Conservation (phyloP, 1,140 invertebrate genomes). For the Dreissena rostriformis region DNA sequence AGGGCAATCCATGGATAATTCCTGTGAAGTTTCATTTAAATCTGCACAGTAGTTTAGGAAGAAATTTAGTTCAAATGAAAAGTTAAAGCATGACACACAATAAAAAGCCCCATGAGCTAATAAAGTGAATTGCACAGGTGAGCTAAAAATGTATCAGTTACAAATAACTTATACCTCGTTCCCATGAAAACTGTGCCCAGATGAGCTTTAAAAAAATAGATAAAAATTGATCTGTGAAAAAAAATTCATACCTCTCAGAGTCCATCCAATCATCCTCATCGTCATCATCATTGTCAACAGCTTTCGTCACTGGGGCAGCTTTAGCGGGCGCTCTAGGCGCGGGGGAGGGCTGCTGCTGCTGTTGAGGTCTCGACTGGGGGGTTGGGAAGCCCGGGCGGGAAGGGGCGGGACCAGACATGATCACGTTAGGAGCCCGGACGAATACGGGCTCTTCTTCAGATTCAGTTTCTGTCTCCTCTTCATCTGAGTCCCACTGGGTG, state of each 20-base stretch:
- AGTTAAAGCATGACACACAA: too few species aligned
- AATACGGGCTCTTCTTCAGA: constrained; percentile 59
- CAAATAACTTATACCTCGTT: too few species aligned
- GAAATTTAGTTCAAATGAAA: too few species aligned
- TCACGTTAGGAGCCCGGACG: not conserved
- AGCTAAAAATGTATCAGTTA: too few species aligned
- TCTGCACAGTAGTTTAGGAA: too few species aligned
- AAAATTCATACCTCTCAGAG: constrained; percentile 50
- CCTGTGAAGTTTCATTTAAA: too few species aligned
- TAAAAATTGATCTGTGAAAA: not conserved
- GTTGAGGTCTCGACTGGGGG: constrained; percentile 22
- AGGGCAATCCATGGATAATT: too few species aligned
- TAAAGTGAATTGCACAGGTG: too few species aligned
- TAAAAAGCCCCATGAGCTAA: too few species aligned
- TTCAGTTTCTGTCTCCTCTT: constrained; percentile 62
- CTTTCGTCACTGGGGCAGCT: constrained; percentile 60
- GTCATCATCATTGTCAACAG: constrained; percentile 65
- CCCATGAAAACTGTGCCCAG: too few species aligned
- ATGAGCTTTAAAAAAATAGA: too few species aligned
- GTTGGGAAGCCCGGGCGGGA: constrained; percentile 25
- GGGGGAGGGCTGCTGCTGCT: constrained; percentile 45
- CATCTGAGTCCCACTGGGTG: constrained; percentile 74
- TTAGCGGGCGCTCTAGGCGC: constrained; percentile 58
- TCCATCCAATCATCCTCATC: constrained; percentile 65
- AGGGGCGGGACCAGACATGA: not conserved